Evolutionary conservation across 2,888 invertebrate species (phyloP), one percentile per base, ranked within the genome.

Genomic region (Dasypogon diadema): DNA sequence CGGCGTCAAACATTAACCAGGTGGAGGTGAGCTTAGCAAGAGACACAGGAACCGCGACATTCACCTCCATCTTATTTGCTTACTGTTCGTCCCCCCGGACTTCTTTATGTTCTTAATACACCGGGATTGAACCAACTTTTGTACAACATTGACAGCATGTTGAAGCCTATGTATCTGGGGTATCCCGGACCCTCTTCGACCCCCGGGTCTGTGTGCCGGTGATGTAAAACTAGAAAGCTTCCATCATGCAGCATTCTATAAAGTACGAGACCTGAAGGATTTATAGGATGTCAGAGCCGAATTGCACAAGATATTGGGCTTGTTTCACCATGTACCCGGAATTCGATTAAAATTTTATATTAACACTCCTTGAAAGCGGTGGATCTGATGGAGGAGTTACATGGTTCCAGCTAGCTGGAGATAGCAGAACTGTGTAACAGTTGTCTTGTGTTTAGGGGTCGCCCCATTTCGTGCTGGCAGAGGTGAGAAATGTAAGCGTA

Each of bases 271-370:
- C 60, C 60, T 60, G 60, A 60, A 60, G 60, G 60, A 60, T 60
- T 60, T 60, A 60, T 60, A 37, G 60, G 60, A 60, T 60, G 60
- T 60, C 21, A 37, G 37, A 60, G 37, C 37, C 60, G 60, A 60
- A 60, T 37, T 60, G 60, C 37, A 60, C 60, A 60, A 30, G 60
- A 60, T 60, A 60, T 60, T 60, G 37, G 60, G 60, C 60, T 60
- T 60, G 60, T 60, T 60, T 60, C 37, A 12, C 37, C 37, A 60
- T 60, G 60, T 60, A 60, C 37, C 37, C 60, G 60, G 60, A 60
- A 60, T 60, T 60, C 60, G 60, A 60, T 60, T 60, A 60, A 60
- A 60, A 60, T 60, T 60, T 60, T 60, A 60, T 60, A 60, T 60
- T 60, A 60, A 42, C 37, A n/a, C 60, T 22, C 22, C 55, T 51